phyloP scores from a whole-genome alignment of 2,113 vertebrate genomes.

The Eurystomus gularis region DNA sequence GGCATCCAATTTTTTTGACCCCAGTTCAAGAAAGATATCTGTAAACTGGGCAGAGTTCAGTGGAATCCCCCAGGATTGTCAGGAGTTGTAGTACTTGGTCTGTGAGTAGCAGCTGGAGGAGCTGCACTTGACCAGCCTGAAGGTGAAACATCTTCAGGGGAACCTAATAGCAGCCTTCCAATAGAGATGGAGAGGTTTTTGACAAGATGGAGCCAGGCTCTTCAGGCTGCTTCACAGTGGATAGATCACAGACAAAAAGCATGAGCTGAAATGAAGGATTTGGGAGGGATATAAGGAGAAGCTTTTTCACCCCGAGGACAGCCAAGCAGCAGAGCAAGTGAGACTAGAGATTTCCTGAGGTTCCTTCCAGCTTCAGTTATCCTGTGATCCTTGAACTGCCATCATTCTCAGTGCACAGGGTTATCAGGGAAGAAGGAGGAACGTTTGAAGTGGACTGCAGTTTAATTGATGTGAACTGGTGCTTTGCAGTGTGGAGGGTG shows the following conservation, averaged over 20 bases:
- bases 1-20: not conserved
- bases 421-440: not conserved
- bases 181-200: not conserved
- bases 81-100: not conserved
- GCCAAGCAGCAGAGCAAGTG: not conserved
- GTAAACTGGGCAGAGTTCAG: not conserved
- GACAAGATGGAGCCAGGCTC: not conserved
- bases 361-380: not conserved
- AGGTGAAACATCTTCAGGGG: not conserved
- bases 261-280: not conserved
- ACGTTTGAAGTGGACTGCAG: not conserved
- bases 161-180: not conserved
- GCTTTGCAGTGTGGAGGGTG: not conserved
- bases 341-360: not conserved
- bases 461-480: not conserved
- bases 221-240: not conserved
- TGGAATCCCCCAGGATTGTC: not conserved
- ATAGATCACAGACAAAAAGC: not conserved
- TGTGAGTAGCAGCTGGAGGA: not conserved
- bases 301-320: not conserved
- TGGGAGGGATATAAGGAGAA: not conserved
- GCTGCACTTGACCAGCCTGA: not conserved
- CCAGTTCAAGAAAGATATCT: not conserved
- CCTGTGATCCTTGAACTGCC: not conserved
- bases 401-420: not conserved